Evolutionary conservation across 1,140 invertebrate genomes (phyloP), one percentile per base, ranked within the genome.

Genomic region (Tachypleus tridentatus): DNA sequence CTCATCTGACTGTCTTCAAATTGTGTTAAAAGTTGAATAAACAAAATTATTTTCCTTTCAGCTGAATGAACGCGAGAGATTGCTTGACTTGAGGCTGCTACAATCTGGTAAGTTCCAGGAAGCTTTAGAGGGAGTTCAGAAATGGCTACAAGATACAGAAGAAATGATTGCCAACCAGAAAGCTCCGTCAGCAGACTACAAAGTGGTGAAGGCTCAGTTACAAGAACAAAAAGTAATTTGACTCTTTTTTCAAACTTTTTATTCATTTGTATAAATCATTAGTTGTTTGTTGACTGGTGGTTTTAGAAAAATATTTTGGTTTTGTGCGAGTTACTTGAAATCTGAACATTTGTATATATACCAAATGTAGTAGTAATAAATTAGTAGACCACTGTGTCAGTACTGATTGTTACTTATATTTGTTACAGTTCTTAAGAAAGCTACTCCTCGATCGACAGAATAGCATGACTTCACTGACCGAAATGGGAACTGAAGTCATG

Each of bases 31-130:
- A 29, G 29, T 29, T 29, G 2, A 29, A 29, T 29, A 29, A 29
- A 29, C 29, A 29, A 29, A 29, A 29, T 29, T 3, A 5, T 70
- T 70, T 70, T 56, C 52, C 64, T 71, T 71, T 49, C 69, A 87
- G 84, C 82, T 92, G 74, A 91, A 91, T 73, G 93, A 97, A 71
- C 82, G 93, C 48, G 92, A 96, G 73, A 83, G 91, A 66, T 86
- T 85, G 64, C 76, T 98, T 7, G 94, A 98, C 77, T 87, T 89
- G 53, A 94, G 90, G 2, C 79, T 97, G 6, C 78, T 98, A 3
- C 92, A 97, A 72, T 93, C 92, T 48, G 96, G 95, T 56, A 95
- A 97, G 77, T 97, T 98, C 82, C 89, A 95, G 73, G 96, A 99
- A 77, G 94, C 95, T 3, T 78, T 98, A 0, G 87, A 89, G 65